Base-by-base conservation (phyloP, 2,888 invertebrate species). In the Morpho helenor region DNA sequence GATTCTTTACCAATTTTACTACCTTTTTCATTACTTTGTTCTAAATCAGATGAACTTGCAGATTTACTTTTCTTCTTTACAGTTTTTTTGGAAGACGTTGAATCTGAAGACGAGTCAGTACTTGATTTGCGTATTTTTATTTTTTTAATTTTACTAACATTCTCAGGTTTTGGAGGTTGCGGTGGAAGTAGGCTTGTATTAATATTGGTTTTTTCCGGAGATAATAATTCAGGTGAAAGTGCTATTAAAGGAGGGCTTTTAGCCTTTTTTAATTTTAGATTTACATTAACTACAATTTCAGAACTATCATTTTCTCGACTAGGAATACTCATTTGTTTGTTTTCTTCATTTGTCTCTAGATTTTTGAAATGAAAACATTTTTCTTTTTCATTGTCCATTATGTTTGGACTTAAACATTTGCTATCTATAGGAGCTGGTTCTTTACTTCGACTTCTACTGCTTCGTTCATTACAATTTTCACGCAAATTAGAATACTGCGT, bases 141-240 rank as follows among this genome's bases (percentile, higher is more conserved):
- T 84, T 72, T 90, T 66, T 88, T 89, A 2, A 68, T 65, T 72
- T 87, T 88, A 7, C 67, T 63, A 40, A 65, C 42, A n/a, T 72
- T 73, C 57, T 91, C 91, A 16, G 75, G 10, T 72, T 91, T 91
- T 22, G 91, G 91, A 51, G 87, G 83, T 69, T 87, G 91, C 3
- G 92, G 91, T 48, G 91, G 91, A 65, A 91, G 70, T 63, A 90
- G 84, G 69, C 82, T 84, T 69, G 82, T 82, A 64, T 87, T 89
- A 7, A 85, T 81, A 56, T 87, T 81, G 22, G 79, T 84, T 62
- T 88, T 78, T 76, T 90, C 90, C 50, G 89, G 84, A 8, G 84
- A 83, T 40, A 84, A 77, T 57, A 87, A 62, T 64, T 89, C 87
- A 9, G 78, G 67, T 22, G 82, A 68, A 22, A 75, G 65, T 6